phyloP scores from a whole-genome alignment of 1,140 invertebrate species.

The Drosophila miranda region DNA sequence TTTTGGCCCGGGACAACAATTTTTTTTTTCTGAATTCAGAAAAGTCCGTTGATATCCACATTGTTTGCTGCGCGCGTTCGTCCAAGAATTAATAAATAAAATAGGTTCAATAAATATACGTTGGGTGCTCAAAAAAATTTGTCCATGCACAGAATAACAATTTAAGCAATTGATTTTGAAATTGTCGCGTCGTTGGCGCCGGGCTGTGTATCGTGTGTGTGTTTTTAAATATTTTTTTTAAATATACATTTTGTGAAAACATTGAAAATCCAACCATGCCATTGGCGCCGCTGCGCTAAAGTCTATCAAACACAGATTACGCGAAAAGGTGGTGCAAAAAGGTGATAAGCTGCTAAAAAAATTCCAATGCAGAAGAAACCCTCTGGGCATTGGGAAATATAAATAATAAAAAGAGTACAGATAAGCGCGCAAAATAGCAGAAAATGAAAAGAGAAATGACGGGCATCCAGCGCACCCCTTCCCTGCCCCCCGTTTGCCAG shows the following conservation, averaged over 20 bases:
- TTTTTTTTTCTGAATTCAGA: too few relatives aligned
- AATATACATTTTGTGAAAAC: conserved; percentile 16
- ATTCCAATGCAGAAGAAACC: conserved; percentile 64
- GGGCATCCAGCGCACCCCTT: conserved; percentile 2
- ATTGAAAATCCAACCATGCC: conserved; percentile 26
- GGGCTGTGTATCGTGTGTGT: conserved; percentile 11
- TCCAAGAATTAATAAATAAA: too few relatives aligned
- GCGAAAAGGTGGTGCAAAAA: conserved; percentile 14
- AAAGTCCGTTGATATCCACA: too few relatives aligned
- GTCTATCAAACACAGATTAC: neutral
- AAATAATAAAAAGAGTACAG: conserved; percentile 55
- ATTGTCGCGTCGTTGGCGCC: too few relatives aligned
- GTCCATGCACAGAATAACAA: too few relatives aligned
- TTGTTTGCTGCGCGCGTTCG: too few relatives aligned
- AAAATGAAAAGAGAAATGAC: conserved; percentile 38
- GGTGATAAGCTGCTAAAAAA: conserved; percentile 47
- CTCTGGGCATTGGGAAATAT: conserved; percentile 48
- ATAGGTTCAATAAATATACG: too few relatives aligned
- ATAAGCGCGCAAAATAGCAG: conserved; percentile 71
- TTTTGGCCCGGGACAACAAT: too few relatives aligned
- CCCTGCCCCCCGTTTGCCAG: conserved; percentile 11
- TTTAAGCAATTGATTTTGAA: too few relatives aligned
- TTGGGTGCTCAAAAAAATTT: too few relatives aligned
- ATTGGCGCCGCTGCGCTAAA: conserved; percentile 10
- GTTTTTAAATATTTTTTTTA: conserved; percentile 1